phyloP scores from a whole-genome alignment of 2,113 vertebrate genomes.

The Phyllostomus hastatus region DNA sequence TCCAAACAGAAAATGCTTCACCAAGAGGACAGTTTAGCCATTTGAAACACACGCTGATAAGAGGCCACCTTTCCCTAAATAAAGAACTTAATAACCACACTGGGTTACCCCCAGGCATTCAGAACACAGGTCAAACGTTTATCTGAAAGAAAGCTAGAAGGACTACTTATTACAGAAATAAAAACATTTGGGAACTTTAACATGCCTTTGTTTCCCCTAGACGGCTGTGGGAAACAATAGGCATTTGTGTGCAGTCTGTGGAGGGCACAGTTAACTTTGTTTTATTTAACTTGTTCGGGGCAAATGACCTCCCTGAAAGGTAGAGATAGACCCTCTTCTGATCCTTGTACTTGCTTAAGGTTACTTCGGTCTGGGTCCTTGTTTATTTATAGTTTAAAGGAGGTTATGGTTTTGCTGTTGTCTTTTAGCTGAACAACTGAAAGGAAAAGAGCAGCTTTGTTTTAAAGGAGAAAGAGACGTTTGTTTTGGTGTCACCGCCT shows the following conservation, averaged over 20 bases:
- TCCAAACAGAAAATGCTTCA: constrained; percentile 44
- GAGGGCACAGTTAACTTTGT: constrained; percentile 72
- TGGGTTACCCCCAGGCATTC: constrained; percentile 1
- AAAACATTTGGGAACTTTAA: constrained; percentile 79
- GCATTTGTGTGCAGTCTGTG: constrained; percentile 76
- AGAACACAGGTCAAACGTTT: constrained; percentile 66
- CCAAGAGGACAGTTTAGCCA: background rate
- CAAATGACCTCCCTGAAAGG: constrained; percentile 71
- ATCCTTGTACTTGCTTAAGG: constrained; percentile 44
- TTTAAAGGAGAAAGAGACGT: constrained; percentile 67
- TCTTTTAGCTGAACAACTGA: constrained; percentile 55
- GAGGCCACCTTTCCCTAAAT: constrained; percentile 69
- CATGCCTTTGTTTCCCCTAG: constrained; percentile 57
- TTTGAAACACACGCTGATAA: constrained; percentile 26
- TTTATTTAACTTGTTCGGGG: constrained; percentile 73
- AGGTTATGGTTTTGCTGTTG: constrained; percentile 64
- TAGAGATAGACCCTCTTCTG: constrained; percentile 15
- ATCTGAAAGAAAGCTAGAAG: constrained; percentile 64
- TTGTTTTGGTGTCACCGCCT: constrained; percentile 46
- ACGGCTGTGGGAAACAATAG: constrained; percentile 70
- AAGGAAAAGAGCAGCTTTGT: constrained; percentile 74
- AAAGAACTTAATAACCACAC: constrained; percentile 29
- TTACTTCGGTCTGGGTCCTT: constrained; percentile 53
- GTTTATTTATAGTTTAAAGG: constrained; percentile 58
- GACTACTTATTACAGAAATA: constrained; percentile 74